Evolutionary conservation across 1,140 invertebrate genomes (phyloP), one percentile per base, ranked within the genome.

Genomic region (Homarus americanus): DNA sequence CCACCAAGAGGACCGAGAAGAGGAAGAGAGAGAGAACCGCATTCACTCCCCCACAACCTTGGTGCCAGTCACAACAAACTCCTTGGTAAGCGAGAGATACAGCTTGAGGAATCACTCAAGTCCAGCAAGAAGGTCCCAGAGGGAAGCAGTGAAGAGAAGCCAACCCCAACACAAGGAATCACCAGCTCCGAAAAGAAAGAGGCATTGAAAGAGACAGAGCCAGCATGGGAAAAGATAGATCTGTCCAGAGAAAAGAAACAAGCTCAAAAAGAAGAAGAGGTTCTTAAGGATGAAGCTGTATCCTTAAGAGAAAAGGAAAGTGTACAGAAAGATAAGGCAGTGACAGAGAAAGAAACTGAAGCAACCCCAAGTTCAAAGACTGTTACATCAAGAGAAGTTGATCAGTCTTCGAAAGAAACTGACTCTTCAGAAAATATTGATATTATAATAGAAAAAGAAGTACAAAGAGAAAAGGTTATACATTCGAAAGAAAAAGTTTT

Each of bases 21-120:
- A 92, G 80, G 85, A 92, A 82, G 90, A 91, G 82, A 86, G 75
- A 85, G 82, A 85, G 83, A 91, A 91, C 40, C 82, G 75, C 36
- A 63, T 91, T 12, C 63, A 85, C 63, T 72, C 82, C 12, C 82
- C 82, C 66, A 75, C 66, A 41, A 69, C 82, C 63, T 72, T 82
- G 78, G 58, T 41, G 32, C 44, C 63, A 69, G 36, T 63, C n/a
- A 20, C 79, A 41, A 32, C 89, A 69, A 78, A 38, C 85, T 40
- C 80, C 49, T 20, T 78, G 44, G 44, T 28, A 40, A 20, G 58
- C 53, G 85, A 88, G 80, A 76, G 91, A 53, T 92, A 92, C 91
- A 92, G 91, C 80, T 66, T 92, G 79, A 87, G 91, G 91, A 92
- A 78, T 69, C 80, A 78, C 63, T 76, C 85, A 53, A 85, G 40